Evolutionary conservation across 30 jellyfish, hydroid and myxozoan genomes (phyloP), one percentile per base, ranked within the genome.

Genomic region (Sanderia malayensis): DNA sequence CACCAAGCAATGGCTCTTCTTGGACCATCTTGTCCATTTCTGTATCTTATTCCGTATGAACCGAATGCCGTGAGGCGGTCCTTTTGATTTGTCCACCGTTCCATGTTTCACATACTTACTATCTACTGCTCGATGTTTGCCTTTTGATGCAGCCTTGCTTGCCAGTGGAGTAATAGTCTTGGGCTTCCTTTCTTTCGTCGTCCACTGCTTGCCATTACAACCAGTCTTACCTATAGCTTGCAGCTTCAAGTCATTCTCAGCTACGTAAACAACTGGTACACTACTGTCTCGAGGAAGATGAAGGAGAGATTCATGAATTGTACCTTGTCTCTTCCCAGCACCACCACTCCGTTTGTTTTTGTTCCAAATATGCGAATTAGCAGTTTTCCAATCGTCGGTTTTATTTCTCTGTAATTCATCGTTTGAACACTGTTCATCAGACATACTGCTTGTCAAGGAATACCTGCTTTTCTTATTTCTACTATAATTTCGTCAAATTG

Each of bases 371-470:
- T 76, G 73, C 19, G 31, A 76, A 31, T 76, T 76, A 1, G 67
- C 87, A 4, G 87, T 62, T 22, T 76, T 76, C 87, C 87, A 76
- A 63, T 76, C 87, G 46, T 76, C 87, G 23, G 87, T 76, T 52
- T 76, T 76, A 59, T 76, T 76, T 18, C 31, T 61, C 64, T 61
- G 19, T 21, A 76, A 46, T 58, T 58, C 80, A 45, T 76, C 87
- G 21, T 59, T 79, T 34, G 13, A 15, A 31, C 68, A 32, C 33
- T 69, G 69, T n/a, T n/a, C n/a, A n/a, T n/a, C n/a, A n/a, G n/a
- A n/a, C n/a, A n/a, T n/a, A n/a, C n/a, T n/a, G n/a, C n/a, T n/a
- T n/a, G n/a, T n/a, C n/a, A n/a, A 6, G 52, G 52, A 37, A 37
- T 37, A 37, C 13, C 52, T 37, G 13, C 13, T 37, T 13, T 6